Conservation (phyloP, 2,797 vertebrate genomes). For the Merluccius polli region DNA sequence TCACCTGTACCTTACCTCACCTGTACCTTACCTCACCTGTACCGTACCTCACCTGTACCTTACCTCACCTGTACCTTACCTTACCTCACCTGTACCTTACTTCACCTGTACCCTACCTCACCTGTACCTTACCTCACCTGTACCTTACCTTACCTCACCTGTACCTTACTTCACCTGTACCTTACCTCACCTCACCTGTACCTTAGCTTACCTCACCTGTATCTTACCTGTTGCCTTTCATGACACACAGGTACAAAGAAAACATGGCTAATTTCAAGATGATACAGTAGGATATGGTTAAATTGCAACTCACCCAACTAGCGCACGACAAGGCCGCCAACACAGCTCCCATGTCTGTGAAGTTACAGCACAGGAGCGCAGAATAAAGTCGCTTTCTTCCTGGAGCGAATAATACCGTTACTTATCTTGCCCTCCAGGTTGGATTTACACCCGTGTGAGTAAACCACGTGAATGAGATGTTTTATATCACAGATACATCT, state of each 20-base stretch:
- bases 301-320: slow-evolving; percentile 52
- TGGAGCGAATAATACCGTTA: neutral
- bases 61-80: no score
- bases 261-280: neutral
- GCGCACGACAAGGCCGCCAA: slow-evolving; percentile 53
- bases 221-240: no score
- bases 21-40: no score
- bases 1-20: no score
- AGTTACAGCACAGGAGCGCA: slow-evolving; percentile 5
- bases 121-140: no score
- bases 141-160: no score
- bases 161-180: no score
- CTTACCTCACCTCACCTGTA: no score
- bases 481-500: neutral
- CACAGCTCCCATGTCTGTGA: slow-evolving; percentile 59
- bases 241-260: neutral
- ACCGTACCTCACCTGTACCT: no score
- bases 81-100: no score
- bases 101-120: no score
- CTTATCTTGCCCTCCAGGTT: slow-evolving; percentile 24
- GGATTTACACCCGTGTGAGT: neutral
- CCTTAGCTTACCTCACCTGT: no score
- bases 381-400: slow-evolving; percentile 1
- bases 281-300: neutral
- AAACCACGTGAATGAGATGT: neutral